These are phyloP conservation scores for Gymnopithys bicolor DNA, from an alignment of 2,797 vertebrate species.

Conservation along the genomic window DNA sequence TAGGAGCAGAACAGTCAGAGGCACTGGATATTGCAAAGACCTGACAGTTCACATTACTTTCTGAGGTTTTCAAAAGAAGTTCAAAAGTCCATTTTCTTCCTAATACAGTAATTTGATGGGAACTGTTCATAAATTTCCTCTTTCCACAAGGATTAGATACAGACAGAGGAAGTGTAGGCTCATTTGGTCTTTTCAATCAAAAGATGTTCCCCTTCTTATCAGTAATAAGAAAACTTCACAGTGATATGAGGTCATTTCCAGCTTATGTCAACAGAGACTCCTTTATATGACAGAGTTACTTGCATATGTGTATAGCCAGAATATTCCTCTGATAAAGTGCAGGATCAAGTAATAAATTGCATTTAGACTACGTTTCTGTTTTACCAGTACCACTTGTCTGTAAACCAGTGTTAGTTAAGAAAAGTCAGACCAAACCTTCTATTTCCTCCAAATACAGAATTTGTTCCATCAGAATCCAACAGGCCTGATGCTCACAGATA, in stretches of 20 bases:
- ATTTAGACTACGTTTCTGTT: not conserved
- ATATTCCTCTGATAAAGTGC: not conserved
- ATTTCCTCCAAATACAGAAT: not conserved
- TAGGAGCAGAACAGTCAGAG: not conserved
- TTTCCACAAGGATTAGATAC: not conserved
- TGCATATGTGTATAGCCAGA: not conserved
- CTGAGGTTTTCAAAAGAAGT: not conserved
- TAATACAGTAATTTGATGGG: not conserved
- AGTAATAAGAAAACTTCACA: not conserved
- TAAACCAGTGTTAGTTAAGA: not conserved
- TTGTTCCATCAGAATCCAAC: not conserved
- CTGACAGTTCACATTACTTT: not conserved
- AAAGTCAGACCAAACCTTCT: not conserved
- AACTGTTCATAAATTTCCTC: not conserved
- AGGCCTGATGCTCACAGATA: rapidly evolving
- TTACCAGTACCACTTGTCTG: not conserved
- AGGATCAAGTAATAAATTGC: not conserved
- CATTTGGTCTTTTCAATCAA: not conserved
- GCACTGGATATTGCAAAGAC: not conserved
- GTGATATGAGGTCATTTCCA: not conserved
- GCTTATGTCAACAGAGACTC: not conserved
- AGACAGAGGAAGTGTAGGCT: not conserved
- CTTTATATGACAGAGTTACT: not conserved
- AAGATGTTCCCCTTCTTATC: not conserved
- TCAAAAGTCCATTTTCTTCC: not conserved